Evolutionary conservation across 2,113 vertebrate species (phyloP).

Genomic region (Centrocercus urophasianus): DNA sequence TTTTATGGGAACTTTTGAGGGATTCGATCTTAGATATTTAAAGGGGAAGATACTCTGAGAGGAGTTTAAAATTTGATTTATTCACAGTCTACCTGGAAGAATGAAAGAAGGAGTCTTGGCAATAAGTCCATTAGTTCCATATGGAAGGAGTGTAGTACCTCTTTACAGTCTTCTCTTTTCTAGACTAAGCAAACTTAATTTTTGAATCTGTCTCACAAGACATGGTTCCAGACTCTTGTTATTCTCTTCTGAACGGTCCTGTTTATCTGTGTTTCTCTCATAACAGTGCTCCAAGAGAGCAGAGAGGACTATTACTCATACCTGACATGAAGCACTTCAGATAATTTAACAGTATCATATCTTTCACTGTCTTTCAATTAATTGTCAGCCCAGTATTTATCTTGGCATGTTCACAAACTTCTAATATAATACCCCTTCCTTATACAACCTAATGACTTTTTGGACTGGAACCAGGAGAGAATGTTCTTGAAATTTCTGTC

Average conservation of each 20-base stretch:
- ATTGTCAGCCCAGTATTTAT: background rate
- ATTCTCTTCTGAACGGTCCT: background rate
- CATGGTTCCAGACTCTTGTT: background rate
- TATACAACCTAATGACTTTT: background rate
- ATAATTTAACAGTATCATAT: rapidly evolving
- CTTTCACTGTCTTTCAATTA: rapidly evolving
- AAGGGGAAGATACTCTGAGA: background rate
- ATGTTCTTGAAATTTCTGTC: background rate
- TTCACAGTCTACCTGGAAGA: background rate
- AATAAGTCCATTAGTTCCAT: background rate
- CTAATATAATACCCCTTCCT: background rate
- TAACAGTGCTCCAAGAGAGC: background rate
- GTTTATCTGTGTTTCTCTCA: background rate
- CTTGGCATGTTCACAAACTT: background rate
- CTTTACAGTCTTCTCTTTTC: background rate
- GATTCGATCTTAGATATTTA: background rate
- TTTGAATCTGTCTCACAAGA: background rate
- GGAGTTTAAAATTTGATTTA: background rate
- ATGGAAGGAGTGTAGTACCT: background rate
- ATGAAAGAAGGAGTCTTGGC: background rate
- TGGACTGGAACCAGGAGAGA: background rate
- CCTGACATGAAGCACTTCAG: background rate
- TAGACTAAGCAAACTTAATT: background rate
- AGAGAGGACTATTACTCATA: background rate
- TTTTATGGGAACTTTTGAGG: background rate